Conservation (phyloP, 1,140 invertebrate species). For the Drosophila asahinai region DNA sequence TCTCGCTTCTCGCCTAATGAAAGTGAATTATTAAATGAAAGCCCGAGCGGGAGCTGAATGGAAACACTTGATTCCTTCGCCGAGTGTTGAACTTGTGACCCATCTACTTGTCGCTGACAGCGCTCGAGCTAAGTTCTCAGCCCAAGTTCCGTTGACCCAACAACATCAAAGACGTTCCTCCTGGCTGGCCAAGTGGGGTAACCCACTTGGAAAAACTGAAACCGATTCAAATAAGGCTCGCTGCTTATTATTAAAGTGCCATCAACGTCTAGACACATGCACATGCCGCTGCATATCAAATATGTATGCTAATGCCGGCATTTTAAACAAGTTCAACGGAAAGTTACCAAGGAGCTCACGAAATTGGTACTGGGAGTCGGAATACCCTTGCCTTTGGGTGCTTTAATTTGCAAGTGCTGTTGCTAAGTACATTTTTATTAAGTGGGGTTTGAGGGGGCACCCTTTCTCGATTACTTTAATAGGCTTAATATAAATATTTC, state of each 20-base stretch:
- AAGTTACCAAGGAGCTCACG: slow-evolving; percentile 11
- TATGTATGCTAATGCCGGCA: slow-evolving; percentile 29
- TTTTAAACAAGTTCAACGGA: slow-evolving; percentile 29
- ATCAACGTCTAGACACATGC: slow-evolving; percentile 30
- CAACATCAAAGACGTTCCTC: slow-evolving; percentile 41
- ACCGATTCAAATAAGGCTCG: slow-evolving; percentile 23
- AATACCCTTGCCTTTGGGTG: not conserved
- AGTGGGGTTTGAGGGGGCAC: not conserved
- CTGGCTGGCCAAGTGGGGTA: slow-evolving; percentile 32
- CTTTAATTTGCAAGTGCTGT: not conserved
- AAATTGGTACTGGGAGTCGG: not conserved
- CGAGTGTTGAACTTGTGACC: slow-evolving; percentile 37
- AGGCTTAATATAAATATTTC: not conserved
- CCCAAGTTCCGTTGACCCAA: slow-evolving; percentile 25
- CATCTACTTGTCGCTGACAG: slow-evolving; percentile 24
- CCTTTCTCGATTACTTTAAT: not conserved
- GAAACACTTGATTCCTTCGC: slow-evolving; percentile 25
- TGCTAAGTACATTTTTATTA: slow-evolving; percentile 9
- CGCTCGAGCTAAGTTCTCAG: slow-evolving; percentile 10
- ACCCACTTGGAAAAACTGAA: slow-evolving; percentile 42
- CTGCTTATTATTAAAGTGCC: slow-evolving; percentile 46
- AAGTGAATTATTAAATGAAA: slow-evolving; percentile 74
- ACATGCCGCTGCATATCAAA: slow-evolving; percentile 25
- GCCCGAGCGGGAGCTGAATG: slow-evolving; percentile 34
- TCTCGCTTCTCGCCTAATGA: slow-evolving; percentile 50